Conservation (phyloP, 2,888 invertebrate species). For the Ichneumoninae sp. region DNA sequence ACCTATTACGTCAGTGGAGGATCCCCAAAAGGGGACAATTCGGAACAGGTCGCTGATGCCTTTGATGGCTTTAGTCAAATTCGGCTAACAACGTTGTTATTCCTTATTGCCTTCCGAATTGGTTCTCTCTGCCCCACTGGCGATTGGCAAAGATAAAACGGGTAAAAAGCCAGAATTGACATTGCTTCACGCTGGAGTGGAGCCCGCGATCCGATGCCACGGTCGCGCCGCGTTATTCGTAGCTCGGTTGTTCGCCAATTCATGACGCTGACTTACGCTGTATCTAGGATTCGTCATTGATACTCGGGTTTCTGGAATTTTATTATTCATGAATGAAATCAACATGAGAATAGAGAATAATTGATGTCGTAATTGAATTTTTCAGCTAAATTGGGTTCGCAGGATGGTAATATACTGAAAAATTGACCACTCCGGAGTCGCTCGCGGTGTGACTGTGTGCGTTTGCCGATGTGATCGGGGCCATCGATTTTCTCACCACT, state of each 20-base stretch:
- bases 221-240: constrained; percentile 37
- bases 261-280: not conserved
- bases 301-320: not conserved
- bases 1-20: not conserved
- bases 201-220: constrained; percentile 42
- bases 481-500: constrained; percentile 23
- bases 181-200: constrained; percentile 56
- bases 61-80: not conserved
- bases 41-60: not conserved
- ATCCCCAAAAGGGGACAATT: not conserved
- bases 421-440: constrained; percentile 27
- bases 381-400: constrained; percentile 45
- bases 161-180: constrained; percentile 29
- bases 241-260: constrained; percentile 62
- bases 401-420: constrained; percentile 13
- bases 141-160: not conserved
- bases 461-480: constrained; percentile 26
- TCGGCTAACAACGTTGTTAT: not conserved
- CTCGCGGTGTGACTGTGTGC: not conserved
- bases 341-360: not conserved
- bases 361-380: constrained; percentile 31
- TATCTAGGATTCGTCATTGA: not conserved
- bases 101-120: not conserved
- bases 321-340: not conserved
- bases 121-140: not conserved